A percentile compares a stretch with the other conserved stretches of the same genome.
phyloP scores from a whole-genome alignment of 1,140 invertebrate species.

The Cyclina sinensis region DNA sequence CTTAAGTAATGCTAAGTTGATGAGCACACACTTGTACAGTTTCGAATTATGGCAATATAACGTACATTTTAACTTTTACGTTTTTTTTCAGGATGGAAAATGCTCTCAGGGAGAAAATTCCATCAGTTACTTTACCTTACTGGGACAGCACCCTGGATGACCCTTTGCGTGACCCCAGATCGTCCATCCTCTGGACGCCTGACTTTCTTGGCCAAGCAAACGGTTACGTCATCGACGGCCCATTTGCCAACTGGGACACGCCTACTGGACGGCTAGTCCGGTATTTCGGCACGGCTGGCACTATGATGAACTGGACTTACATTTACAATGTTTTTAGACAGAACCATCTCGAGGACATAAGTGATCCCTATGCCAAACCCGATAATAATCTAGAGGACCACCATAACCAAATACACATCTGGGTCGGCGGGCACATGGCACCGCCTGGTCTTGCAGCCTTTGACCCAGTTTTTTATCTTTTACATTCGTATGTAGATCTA shows the following conservation, averaged over 20 bases:
- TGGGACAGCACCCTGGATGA: conserved; percentile 86
- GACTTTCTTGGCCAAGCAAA: conserved; percentile 85
- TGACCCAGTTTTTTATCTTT: conserved; percentile 75
- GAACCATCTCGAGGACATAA: conserved; percentile 68
- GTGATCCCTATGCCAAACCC: conserved; percentile 70
- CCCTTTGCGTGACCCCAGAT: conserved; percentile 80
- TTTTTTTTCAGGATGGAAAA: conserved; percentile 77
- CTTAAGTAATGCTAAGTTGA: too few relatives aligned
- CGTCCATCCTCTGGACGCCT: conserved; percentile 85
- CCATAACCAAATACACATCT: conserved; percentile 73
- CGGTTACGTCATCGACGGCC: conserved; percentile 85
- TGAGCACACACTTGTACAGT: too few relatives aligned
- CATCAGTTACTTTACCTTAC: conserved; percentile 84
- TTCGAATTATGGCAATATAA: too few relatives aligned
- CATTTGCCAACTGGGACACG: conserved; percentile 81
- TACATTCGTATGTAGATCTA: conserved; percentile 74
- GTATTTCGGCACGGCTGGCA: conserved; percentile 68
- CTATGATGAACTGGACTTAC: conserved; percentile 69
- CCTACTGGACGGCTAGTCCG: conserved; percentile 73
- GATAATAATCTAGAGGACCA: conserved; percentile 73
- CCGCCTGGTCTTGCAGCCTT: conserved; percentile 69
- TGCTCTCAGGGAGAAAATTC: conserved; percentile 78
- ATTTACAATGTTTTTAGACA: conserved; percentile 70
- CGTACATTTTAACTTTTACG: too few relatives aligned
- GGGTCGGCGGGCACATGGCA: conserved; percentile 74